These are phyloP conservation scores for Vulpes ferrilata DNA, from an alignment of 2,113 vertebrate species.

Conservation along the genomic window DNA sequence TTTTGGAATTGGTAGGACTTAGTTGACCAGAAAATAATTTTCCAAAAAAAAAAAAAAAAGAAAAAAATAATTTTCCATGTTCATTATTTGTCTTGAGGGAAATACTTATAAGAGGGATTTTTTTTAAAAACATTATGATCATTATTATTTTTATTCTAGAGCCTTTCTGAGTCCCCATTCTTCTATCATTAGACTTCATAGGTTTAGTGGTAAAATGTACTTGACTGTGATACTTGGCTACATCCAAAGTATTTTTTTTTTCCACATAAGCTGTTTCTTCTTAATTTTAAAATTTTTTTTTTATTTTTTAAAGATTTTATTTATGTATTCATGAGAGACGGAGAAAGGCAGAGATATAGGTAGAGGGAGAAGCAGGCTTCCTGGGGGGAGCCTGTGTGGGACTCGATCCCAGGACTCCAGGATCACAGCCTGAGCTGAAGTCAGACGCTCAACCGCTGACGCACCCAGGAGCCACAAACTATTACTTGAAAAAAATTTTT, in stretches of 20 bases:
- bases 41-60: not conserved
- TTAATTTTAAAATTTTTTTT: too few species aligned
- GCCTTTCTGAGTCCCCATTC: not conserved
- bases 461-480: too few species aligned
- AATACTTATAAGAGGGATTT: conserved; percentile 8
- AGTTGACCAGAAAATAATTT: conserved; percentile 50
- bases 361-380: too few species aligned
- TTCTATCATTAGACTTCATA: not conserved
- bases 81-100: conserved; percentile 32
- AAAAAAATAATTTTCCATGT: not conserved
- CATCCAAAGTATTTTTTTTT: not conserved
- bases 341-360: too few species aligned
- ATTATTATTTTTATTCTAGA: not conserved
- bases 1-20: conserved; percentile 53
- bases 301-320: too few species aligned
- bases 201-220: conserved; percentile 26
- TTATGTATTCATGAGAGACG: too few species aligned
- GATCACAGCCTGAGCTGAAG: too few species aligned
- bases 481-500: too few species aligned
- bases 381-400: too few species aligned
- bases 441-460: too few species aligned
- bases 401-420: too few species aligned
- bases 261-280: not conserved
- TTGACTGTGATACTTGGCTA: not conserved
- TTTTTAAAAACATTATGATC: not conserved